phyloP scores from a whole-genome alignment of 2,113 vertebrate species.

The Gallinago paraguaiae region DNA sequence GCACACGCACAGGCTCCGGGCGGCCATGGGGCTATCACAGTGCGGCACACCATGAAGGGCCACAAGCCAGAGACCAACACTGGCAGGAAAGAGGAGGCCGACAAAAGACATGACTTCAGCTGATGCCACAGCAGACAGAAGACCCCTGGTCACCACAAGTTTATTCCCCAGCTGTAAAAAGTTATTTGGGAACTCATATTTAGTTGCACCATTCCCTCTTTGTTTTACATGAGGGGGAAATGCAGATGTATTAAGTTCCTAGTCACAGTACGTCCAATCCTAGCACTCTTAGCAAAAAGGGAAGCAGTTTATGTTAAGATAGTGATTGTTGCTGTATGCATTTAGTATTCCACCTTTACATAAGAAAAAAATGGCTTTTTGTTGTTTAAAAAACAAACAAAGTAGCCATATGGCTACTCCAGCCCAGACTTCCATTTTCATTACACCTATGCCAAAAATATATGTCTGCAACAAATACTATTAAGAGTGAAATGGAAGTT shows the following conservation, averaged over 20 bases:
- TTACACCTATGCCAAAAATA: background rate
- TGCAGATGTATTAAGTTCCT: background rate
- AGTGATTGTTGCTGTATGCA: background rate
- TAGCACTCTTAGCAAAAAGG: background rate
- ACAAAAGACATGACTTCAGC: background rate
- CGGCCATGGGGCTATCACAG: background rate
- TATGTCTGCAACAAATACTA: background rate
- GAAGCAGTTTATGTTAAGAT: background rate
- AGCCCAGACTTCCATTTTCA: background rate
- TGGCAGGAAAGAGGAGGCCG: background rate
- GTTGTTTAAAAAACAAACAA: background rate
- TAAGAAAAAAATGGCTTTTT: background rate
- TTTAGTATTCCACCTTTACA: background rate
- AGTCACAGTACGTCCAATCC: background rate
- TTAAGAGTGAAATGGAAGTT: background rate
- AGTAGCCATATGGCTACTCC: background rate
- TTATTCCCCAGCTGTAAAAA: background rate
- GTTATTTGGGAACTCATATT: background rate
- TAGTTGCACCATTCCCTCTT: background rate
- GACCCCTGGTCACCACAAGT: background rate
- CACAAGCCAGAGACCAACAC: background rate
- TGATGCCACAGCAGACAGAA: background rate
- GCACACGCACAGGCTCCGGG: background rate
- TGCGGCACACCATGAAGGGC: background rate
- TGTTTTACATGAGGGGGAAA: background rate